Percentiles rank a stretch among this genome's conserved stretches.
Evolutionary conservation across 2,797 vertebrate genomes (phyloP).

Genomic region (Iguana delicatissima): DNA sequence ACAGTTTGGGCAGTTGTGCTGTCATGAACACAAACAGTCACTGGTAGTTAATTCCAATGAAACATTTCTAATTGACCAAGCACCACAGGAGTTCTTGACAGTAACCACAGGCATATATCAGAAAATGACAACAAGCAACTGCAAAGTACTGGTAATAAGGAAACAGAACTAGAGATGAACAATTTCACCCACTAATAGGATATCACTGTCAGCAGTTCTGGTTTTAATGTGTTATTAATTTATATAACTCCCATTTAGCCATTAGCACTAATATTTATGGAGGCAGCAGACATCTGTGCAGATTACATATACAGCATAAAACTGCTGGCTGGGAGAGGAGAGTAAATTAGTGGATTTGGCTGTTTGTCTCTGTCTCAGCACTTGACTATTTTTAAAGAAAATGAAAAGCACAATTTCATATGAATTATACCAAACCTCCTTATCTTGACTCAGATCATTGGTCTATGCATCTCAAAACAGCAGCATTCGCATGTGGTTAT

Average conservation of each 20-base stretch:
- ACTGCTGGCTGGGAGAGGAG: not conserved
- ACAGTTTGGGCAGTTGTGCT: not conserved
- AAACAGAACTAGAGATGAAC: not conserved
- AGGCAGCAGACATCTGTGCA: not conserved
- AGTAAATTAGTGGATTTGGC: not conserved
- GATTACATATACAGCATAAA: not conserved
- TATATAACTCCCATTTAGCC: not conserved
- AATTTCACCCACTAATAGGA: constrained; percentile 10
- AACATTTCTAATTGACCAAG: not conserved
- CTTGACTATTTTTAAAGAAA: not conserved
- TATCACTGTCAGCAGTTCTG: not conserved
- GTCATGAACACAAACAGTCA: not conserved
- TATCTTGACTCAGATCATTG: not conserved
- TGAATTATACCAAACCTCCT: not conserved
- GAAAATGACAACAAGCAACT: not conserved
- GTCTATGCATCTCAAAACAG: not conserved
- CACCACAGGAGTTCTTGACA: not conserved
- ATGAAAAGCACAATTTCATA: not conserved
- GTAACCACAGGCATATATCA: not conserved
- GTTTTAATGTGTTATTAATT: constrained; percentile 8
- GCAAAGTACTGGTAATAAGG: not conserved
- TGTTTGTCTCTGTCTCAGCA: not conserved
- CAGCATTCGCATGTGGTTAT: not conserved
- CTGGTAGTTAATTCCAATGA: not conserved
- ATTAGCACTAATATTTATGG: constrained; percentile 11